A percentile compares a stretch with the other conserved stretches of the same genome.
Conservation (phyloP, 1,140 invertebrate species). For the Telenomus remus region DNA sequence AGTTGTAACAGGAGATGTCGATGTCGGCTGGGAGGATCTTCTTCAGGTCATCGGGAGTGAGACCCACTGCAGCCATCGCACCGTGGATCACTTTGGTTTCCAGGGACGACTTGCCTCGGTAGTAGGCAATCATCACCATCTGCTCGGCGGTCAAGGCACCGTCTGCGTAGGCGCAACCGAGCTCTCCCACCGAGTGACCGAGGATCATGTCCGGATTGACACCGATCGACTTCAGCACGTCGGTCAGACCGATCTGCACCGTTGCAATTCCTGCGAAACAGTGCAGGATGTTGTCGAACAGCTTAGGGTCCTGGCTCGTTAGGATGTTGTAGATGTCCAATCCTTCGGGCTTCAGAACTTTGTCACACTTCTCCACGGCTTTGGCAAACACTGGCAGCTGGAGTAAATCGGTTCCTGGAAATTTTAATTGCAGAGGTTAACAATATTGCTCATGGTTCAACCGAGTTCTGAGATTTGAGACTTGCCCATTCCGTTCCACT, state of each 20-base stretch:
- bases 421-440: no score
- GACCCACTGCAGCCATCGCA: constrained; percentile 89
- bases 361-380: constrained; percentile 82
- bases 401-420: constrained; percentile 76
- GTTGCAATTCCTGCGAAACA: constrained; percentile 94
- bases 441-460: no score
- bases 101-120: constrained; percentile 86
- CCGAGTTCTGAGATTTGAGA: no score
- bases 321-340: constrained; percentile 88
- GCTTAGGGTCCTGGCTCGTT: constrained; percentile 82
- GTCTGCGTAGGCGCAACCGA: constrained; percentile 89
- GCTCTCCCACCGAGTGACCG: constrained; percentile 87
- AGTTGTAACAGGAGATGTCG: constrained; percentile 83
- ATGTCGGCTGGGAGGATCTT: constrained; percentile 75
- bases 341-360: constrained; percentile 82
- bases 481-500: constrained; percentile 90
- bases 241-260: constrained; percentile 87
- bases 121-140: constrained; percentile 86
- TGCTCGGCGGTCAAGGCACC: constrained; percentile 86
- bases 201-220: constrained; percentile 85
- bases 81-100: constrained; percentile 85
- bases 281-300: constrained; percentile 88
- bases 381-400: constrained; percentile 78
- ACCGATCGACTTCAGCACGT: constrained; percentile 80
- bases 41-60: constrained; percentile 77